Conservation (phyloP, 1,140 invertebrate genomes). For the Tetragnatha versicolor region DNA sequence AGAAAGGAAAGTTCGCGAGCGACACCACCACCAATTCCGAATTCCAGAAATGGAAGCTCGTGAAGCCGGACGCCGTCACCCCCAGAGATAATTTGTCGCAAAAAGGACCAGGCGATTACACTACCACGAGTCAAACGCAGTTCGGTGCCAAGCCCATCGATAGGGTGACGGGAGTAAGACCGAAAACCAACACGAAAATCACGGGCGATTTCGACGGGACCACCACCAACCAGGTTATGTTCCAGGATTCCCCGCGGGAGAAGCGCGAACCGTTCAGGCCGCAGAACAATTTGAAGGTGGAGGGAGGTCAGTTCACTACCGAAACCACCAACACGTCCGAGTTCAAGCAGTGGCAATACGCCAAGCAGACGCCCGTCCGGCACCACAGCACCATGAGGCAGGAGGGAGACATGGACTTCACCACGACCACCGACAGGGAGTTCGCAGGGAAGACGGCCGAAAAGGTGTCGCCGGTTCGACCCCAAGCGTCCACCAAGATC, state of each 20-base stretch:
- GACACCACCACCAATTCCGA: slow-evolving; percentile 20
- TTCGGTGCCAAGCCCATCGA: slow-evolving; percentile 29
- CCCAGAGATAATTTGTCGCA: slow-evolving; percentile 47
- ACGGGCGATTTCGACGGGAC: slow-evolving; percentile 34
- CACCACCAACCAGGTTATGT: slow-evolving; percentile 31
- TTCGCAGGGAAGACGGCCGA: slow-evolving; percentile 33
- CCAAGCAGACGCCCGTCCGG: slow-evolving; percentile 29
- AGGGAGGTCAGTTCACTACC: slow-evolving; percentile 1
- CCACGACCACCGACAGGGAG: slow-evolving; percentile 19
- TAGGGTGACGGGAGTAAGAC: slow-evolving; percentile 1
- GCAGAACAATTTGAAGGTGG: slow-evolving; percentile 29
- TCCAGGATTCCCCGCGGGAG: slow-evolving; percentile 1
- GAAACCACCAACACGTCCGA: slow-evolving; percentile 35
- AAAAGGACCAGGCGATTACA: slow-evolving; percentile 62
- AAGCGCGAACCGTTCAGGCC: slow-evolving; percentile 10
- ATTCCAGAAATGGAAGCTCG: slow-evolving; percentile 27
- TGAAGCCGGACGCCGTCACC: neutral
- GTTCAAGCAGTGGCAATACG: slow-evolving; percentile 37
- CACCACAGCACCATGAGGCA: slow-evolving; percentile 46
- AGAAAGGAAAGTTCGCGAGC: slow-evolving; percentile 3
- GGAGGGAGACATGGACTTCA: slow-evolving; percentile 53
- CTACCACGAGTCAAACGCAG: slow-evolving; percentile 62
- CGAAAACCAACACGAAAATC: slow-evolving; percentile 7
- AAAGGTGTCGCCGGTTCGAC: slow-evolving; percentile 29
- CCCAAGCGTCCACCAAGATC: slow-evolving; percentile 5